Conservation (phyloP, 2,797 vertebrate genomes). For the Sebastiscus albofasciatus region DNA sequence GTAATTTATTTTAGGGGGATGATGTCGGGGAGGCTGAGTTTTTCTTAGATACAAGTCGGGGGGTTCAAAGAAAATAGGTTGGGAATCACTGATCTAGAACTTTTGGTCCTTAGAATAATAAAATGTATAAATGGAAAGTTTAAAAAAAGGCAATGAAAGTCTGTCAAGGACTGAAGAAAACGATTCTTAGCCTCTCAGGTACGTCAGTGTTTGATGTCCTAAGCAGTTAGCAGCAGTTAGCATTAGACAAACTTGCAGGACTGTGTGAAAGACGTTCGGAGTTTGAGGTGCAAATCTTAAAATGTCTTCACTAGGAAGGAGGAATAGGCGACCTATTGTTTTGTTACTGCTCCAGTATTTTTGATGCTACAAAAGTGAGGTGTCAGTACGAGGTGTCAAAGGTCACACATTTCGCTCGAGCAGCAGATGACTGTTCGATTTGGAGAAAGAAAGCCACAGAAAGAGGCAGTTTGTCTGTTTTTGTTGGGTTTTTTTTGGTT, state of each 20-base stretch:
- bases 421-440: conserved; percentile 15
- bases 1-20: fast-evolving
- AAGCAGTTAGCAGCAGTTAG: not conserved
- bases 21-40: too few species aligned
- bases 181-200: not conserved
- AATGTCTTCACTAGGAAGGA: not conserved
- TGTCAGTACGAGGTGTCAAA: not conserved
- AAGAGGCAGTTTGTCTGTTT: not conserved
- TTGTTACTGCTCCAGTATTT: not conserved
- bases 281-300: not conserved
- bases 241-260: not conserved
- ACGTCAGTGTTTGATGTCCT: not conserved
- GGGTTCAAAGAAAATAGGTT: too few species aligned
- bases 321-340: not conserved
- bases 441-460: not conserved
- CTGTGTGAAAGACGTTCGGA: not conserved
- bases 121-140: not conserved
- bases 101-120: not conserved
- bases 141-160: not conserved
- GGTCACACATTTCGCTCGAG: conserved; percentile 17
- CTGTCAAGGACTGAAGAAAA: not conserved
- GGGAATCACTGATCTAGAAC: too few species aligned
- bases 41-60: too few species aligned
- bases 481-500: not conserved
- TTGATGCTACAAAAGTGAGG: not conserved